phyloP scores from a whole-genome alignment of 2,888 invertebrate genomes.

The Tetranychus piercei region DNA sequence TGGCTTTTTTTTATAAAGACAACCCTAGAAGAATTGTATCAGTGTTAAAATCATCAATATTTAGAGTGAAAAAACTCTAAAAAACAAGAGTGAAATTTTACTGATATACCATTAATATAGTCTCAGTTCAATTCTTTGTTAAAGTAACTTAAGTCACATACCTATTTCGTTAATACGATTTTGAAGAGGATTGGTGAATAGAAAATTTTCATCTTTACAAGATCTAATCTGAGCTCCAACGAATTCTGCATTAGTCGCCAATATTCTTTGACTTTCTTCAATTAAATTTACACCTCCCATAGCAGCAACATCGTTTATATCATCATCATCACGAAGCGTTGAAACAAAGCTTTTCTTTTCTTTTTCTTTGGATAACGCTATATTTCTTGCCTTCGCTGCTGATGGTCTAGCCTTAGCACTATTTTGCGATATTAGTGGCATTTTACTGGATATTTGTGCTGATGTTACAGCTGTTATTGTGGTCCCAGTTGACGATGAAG shows the following conservation, averaged over 20 bases:
- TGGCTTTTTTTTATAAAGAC: neutral
- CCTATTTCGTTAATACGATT: constrained; percentile 54
- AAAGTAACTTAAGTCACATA: constrained; percentile 32
- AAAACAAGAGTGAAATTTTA: neutral
- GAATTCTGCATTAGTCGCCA: constrained; percentile 63
- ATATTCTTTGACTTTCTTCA: constrained; percentile 82
- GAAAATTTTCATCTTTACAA: constrained; percentile 77
- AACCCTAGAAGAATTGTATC: neutral
- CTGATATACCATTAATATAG: neutral
- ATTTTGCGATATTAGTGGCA: neutral
- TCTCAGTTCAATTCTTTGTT: neutral
- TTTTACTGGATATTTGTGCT: neutral
- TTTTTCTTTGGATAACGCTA: constrained; percentile 12
- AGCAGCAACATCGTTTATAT: constrained; percentile 94
- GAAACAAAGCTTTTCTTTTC: constrained; percentile 26
- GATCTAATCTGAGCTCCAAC: constrained; percentile 72
- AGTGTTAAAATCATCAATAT: constrained; percentile 14
- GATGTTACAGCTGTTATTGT: constrained; percentile 8
- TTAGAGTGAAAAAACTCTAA: neutral
- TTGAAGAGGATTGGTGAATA: constrained; percentile 56
- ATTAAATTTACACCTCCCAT: constrained; percentile 97
- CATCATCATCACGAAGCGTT: constrained; percentile 61
- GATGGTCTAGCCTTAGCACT: constrained; percentile 7
- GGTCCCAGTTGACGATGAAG: constrained; percentile 23
- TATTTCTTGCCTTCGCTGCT: constrained; percentile 2